Base-by-base conservation (phyloP, 2,113 vertebrate genomes). In the Microcebus murinus region DNA sequence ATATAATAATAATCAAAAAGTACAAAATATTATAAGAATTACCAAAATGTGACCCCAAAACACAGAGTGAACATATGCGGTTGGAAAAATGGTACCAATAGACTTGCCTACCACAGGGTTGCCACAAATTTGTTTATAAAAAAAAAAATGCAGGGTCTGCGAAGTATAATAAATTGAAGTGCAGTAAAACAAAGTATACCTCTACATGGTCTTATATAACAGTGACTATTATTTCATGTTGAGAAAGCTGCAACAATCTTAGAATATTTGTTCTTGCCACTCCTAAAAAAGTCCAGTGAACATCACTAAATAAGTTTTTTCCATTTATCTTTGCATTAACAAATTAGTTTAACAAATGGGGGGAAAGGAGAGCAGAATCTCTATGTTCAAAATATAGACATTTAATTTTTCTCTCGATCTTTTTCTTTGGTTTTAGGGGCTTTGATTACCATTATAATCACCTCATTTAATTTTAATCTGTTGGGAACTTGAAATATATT, bases 391-490 rank as follows among this genome's bases (percentile, higher is more conserved):
- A 70, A 65, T 50, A 42, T 0, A 73, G 17, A 87, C 34, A 81
- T n/a, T 34, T 77, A 17, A 17, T 36, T 71, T 57, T 2, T 9
- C 15, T 1, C 20, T 55, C 48, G 3, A 23, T 29, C 36, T 87
- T 79, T 80, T 80, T 77, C 50, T 68, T 93, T 23, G 12, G 21
- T 74, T 77, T 94, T 80, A 48, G 57, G 92, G 74, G 3, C 39
- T 73, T 89, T 90, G 74, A 65, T 90, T 77, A 70, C 50, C 36
- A n/a, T 50, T 59, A 34, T 73, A 42, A 81, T 88, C 34, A 50
- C 48, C 94, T 95, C 34, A 96, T 77, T 84, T 85, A 67, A 23
- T 74, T 74, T 74, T 61, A 68, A 59, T 87, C 77, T 73, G 74
- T 85, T 5, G 29, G 45, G 18, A 90, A 79, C 5, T 50, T 74